Base-by-base conservation (phyloP, 2,797 vertebrate species). In the Malacoctenus gilli region DNA sequence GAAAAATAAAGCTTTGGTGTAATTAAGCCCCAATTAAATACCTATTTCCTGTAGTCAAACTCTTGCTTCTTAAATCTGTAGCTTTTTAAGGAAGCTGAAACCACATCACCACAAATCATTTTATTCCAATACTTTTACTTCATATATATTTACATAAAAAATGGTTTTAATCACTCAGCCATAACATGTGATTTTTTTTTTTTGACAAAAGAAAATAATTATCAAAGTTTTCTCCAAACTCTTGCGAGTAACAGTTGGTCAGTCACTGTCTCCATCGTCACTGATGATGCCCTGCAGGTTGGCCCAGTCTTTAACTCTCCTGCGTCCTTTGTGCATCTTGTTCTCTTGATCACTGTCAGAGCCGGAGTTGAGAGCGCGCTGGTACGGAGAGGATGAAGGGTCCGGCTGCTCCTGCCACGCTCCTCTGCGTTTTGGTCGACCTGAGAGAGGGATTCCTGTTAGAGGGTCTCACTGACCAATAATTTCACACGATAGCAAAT, bases 241-340 rank as follows among this genome's bases (percentile, higher is more conserved):
- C n/a, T n/a, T n/a, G n/a, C n/a, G n/a, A n/a, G n/a, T n/a, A 28
- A 28, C 25, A 28, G 25, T 9, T 28, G 5, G 25, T 84, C 57
- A 95, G 58, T 89, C 77, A 21, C 94, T 95, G 46, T 94, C 93
- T 1, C 77, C 91, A 0, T 94, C 94, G 22, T 95, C 94, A 38
- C 94, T 96, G 76, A 96, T 94, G 73, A 95, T 87, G 13, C 94
- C 95, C 4, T 70, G 85, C 56, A 96, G 89, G 36, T 90, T 89
- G 41, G 85, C 80, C 95, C 95, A 95, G 62, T 93, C 83, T 0
- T 88, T 84, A 2, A 75, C 28, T 48, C 67, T 89, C 36, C 59
- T 87, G 5, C 12, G 51, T 1, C 55, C 58, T 53, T 13, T 64
- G 34, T 19, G 61, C 6, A 61, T 2, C 12, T 61, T 1, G 19